Conservation (phyloP, 2,797 vertebrate genomes). For the Protosalanx chinensis region DNA sequence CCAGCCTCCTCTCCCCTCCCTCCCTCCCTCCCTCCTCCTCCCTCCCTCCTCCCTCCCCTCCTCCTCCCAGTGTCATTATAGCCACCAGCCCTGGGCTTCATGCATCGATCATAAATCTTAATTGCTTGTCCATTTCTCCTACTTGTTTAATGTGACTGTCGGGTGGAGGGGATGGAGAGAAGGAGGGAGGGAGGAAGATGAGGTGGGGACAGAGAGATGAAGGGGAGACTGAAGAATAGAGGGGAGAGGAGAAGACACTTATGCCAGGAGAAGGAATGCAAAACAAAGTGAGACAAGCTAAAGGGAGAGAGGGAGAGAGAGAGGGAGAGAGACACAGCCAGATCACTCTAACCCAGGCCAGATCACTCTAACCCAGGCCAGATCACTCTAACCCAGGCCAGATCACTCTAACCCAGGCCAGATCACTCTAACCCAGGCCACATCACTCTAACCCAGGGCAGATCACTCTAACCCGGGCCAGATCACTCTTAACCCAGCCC, state of each 20-base stretch:
- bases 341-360: too few species aligned
- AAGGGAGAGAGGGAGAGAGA: constrained; percentile 6
- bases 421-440: too few species aligned
- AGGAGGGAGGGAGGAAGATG: constrained; percentile 7
- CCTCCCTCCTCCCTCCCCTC: neutral
- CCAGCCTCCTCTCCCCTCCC: constrained; percentile 8
- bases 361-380: too few species aligned
- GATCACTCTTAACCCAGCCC: too few species aligned
- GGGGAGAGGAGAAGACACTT: constrained; percentile 20
- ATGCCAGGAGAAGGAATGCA: neutral
- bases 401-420: too few species aligned
- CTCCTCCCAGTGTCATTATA: constrained; percentile 69
- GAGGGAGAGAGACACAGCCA: neutral
- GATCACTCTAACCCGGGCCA: too few species aligned
- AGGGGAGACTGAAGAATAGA: constrained; percentile 18
- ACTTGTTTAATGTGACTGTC: constrained; percentile 77
- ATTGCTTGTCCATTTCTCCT: constrained; percentile 77
- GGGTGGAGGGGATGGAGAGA: constrained; percentile 14
- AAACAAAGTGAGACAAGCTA: neutral
- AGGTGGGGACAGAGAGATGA: constrained; percentile 15
- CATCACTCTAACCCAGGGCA: too few species aligned
- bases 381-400: too few species aligned
- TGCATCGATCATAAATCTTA: constrained; percentile 81
- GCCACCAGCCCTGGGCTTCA: constrained; percentile 71
- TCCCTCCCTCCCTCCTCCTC: constrained; percentile 7